Evolutionary conservation across 2,797 vertebrate genomes (phyloP).

Genomic region (Phoebastria nigripes): DNA sequence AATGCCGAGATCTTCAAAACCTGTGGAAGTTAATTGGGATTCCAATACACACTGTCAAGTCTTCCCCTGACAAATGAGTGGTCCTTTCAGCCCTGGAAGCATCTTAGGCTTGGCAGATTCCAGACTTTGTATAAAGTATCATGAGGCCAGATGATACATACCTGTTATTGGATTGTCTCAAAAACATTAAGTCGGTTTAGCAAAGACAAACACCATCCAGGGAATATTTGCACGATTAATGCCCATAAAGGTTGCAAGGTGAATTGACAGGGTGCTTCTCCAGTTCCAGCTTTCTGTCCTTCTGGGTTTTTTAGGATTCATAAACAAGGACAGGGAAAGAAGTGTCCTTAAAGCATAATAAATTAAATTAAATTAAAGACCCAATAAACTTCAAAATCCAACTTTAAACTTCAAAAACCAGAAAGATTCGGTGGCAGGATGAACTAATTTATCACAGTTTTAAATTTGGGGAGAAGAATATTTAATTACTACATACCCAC

Average conservation of each 20-base stretch:
- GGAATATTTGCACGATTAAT: background rate
- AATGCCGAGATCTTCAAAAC: background rate
- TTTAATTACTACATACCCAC: background rate
- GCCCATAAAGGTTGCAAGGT: background rate
- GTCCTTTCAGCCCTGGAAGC: background rate
- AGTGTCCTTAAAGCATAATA: background rate
- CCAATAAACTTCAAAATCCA: background rate
- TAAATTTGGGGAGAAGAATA: background rate
- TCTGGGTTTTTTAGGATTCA: background rate
- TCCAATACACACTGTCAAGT: background rate
- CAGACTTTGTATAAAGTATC: background rate
- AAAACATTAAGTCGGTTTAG: background rate
- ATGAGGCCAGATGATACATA: background rate
- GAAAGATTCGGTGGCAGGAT: background rate
- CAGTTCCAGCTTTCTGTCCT: background rate
- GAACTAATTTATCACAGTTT: background rate
- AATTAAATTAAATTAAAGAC: background rate
- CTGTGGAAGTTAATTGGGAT: background rate
- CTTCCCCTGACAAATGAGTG: background rate
- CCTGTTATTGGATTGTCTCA: background rate
- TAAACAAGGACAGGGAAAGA: background rate
- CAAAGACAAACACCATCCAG: background rate
- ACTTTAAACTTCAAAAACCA: background rate
- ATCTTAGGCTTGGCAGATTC: background rate
- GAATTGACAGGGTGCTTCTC: background rate